Evolutionary conservation across 2,888 invertebrate genomes (phyloP).

Genomic region (Cosmia pyralina): DNA sequence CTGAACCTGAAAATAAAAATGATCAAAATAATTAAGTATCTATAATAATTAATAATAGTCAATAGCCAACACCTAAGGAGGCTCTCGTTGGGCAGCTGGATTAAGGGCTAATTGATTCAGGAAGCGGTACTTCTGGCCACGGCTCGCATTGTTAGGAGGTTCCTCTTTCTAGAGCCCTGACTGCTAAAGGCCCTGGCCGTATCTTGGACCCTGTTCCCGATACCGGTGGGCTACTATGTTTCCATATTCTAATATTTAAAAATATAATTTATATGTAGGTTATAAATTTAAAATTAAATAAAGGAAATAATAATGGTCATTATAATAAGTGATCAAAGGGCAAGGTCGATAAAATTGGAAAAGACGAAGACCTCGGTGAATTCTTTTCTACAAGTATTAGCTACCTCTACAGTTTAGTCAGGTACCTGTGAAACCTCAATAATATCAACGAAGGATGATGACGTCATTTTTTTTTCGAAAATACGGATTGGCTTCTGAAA

Average conservation of each 20-base stretch:
- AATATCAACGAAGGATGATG: background rate
- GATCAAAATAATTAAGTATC: background rate
- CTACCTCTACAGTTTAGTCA: background rate
- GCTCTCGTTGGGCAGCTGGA: too few species aligned
- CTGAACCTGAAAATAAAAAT: conserved; percentile 61
- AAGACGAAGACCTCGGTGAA: background rate
- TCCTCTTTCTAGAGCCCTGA: too few species aligned
- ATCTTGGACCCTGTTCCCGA: background rate
- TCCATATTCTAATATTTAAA: background rate
- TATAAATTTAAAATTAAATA: background rate
- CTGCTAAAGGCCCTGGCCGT: too few species aligned
- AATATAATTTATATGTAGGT: background rate
- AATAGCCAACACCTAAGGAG: too few species aligned
- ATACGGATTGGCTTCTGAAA: too few species aligned
- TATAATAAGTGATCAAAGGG: background rate
- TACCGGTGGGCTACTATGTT: background rate
- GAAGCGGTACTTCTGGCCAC: too few species aligned
- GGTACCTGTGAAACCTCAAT: background rate
- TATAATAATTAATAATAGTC: too few species aligned
- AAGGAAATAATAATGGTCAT: background rate
- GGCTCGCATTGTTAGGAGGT: too few species aligned
- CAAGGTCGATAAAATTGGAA: background rate
- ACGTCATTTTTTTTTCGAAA: background rate
- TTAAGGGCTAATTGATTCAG: too few species aligned
- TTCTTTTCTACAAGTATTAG: background rate